phyloP scores from a whole-genome alignment of 2,888 invertebrate genomes.

The Oligia strigilis region DNA sequence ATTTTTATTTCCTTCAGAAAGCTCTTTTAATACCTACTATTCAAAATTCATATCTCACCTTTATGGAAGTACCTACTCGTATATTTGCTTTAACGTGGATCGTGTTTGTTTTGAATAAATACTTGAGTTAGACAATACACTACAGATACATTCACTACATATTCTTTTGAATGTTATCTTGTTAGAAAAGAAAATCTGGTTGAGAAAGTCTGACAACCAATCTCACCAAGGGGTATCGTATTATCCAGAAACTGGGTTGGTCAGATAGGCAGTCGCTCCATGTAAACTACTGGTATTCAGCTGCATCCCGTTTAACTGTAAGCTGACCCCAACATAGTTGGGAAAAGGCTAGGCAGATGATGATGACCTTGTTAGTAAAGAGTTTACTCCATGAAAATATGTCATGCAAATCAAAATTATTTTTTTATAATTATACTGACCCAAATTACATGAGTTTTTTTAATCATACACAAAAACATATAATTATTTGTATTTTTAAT shows the following conservation, averaged over 20 bases:
- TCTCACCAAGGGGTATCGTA: neutral
- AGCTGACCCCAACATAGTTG: neutral
- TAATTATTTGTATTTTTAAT: too few relatives aligned
- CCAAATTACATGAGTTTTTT: neutral
- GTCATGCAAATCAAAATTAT: neutral
- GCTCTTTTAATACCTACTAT: slow-evolving; percentile 47
- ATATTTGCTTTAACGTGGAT: slow-evolving; percentile 21
- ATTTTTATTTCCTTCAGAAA: slow-evolving; percentile 64
- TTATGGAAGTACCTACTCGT: slow-evolving; percentile 22
- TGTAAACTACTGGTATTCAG: neutral
- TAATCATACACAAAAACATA: too few relatives aligned
- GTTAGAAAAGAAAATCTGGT: neutral
- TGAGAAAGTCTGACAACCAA: neutral
- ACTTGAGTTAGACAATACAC: slow-evolving; percentile 7
- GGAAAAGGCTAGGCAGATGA: neutral
- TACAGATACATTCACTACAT: neutral
- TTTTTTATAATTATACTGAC: too few relatives aligned
- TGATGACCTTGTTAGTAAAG: neutral
- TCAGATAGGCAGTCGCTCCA: neutral
- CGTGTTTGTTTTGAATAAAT: slow-evolving; percentile 47
- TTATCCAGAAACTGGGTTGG: neutral
- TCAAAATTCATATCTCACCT: slow-evolving; percentile 51
- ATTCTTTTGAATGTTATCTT: neutral
- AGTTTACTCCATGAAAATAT: neutral
- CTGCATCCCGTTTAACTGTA: neutral